Conservation (phyloP, 2,797 vertebrate species). For the Vultur gryphus region DNA sequence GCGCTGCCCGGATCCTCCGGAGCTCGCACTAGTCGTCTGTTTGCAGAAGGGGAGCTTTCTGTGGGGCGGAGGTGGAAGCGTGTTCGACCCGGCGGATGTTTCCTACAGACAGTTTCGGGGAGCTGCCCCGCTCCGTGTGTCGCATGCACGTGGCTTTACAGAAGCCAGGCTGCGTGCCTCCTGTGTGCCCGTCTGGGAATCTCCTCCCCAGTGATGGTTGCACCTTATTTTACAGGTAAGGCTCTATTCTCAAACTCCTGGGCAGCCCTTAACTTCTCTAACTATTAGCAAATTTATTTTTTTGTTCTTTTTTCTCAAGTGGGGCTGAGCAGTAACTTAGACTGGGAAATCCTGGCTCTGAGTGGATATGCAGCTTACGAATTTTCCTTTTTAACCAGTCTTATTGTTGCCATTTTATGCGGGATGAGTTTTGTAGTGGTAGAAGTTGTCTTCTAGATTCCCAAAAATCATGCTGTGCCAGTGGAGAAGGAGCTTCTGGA, state of each 20-base stretch:
- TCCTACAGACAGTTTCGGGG: neutral
- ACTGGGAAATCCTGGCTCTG: neutral
- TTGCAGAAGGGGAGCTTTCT: neutral
- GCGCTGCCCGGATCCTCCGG: neutral
- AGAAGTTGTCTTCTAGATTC: neutral
- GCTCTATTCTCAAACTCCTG: neutral
- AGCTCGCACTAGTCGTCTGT: fast-evolving
- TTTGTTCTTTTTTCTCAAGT: neutral
- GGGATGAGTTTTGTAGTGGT: neutral
- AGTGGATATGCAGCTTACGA: neutral
- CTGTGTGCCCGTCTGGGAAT: too few relatives aligned
- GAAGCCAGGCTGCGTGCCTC: neutral
- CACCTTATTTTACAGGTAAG: neutral
- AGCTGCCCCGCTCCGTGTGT: neutral
- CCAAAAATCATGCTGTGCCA: fast-evolving
- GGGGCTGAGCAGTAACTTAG: neutral
- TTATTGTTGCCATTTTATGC: neutral
- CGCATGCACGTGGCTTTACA: neutral
- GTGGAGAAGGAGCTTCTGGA: neutral
- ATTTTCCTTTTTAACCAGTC: too few relatives aligned
- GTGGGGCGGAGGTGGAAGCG: neutral
- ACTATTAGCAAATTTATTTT: neutral
- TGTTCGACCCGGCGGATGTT: fast-evolving
- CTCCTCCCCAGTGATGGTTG: neutral
- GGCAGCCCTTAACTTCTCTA: neutral